Percentiles rank a stretch among this genome's conserved stretches.
phyloP scores from a whole-genome alignment of 2,797 vertebrate species.

The Podargus strigoides region DNA sequence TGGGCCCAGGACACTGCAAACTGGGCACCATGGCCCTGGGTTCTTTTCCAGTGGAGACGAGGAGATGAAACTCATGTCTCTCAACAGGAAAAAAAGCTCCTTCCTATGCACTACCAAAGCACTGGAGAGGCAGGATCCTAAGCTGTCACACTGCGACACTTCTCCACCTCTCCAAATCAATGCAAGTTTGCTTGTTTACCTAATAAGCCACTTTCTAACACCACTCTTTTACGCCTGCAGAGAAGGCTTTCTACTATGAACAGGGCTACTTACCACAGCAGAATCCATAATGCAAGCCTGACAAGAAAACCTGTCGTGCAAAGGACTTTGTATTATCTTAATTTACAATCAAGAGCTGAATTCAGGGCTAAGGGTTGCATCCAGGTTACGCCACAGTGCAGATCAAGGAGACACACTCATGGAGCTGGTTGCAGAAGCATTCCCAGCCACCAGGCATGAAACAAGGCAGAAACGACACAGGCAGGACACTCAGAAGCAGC shows the following conservation, averaged over 20 bases:
- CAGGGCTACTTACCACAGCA: neutral
- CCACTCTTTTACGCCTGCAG: neutral
- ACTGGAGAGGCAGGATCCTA: neutral
- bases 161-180: neutral
- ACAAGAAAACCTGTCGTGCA: neutral
- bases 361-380: neutral
- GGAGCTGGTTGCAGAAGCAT: neutral
- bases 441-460: neutral
- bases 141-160: neutral
- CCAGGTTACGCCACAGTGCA: rapidly evolving
- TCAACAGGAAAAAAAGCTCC: neutral
- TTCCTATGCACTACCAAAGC: neutral
- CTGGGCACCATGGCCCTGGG: neutral
- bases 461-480: neutral
- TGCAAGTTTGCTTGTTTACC: neutral
- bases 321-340: neutral
- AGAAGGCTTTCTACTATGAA: neutral
- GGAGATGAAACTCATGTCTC: neutral
- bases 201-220: neutral
- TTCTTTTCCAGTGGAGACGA: neutral
- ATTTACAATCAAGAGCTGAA: neutral
- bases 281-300: neutral
- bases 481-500: neutral
- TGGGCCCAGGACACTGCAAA: neutral
- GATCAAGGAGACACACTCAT: neutral